A percentile compares a stretch with the other conserved stretches of the same genome.
Evolutionary conservation across 2,888 invertebrate species (phyloP).

Genomic region (Patella depressa): DNA sequence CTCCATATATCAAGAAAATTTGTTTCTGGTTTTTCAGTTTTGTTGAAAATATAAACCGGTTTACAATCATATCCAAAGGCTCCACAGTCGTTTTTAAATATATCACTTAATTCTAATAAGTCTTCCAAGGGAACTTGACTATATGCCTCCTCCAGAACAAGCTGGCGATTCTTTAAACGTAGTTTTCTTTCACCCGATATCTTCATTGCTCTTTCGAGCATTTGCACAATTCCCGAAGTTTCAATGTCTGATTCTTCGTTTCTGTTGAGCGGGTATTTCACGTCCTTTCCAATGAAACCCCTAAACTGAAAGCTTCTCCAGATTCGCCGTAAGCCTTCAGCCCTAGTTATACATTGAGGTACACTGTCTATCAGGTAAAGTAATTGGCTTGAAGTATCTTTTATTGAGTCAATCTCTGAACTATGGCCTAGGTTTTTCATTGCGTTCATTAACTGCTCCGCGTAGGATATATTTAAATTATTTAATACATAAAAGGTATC

Average conservation of each 20-base stretch:
- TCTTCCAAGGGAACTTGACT: neutral
- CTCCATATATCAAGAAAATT: conserved; percentile 4
- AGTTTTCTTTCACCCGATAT: neutral
- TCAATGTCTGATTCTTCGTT: neutral
- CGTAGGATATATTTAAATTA: neutral
- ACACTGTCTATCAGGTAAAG: too few species aligned
- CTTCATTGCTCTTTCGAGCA: neutral
- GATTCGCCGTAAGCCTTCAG: neutral
- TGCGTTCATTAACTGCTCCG: neutral
- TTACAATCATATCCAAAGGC: conserved; percentile 1
- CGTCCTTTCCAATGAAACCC: neutral
- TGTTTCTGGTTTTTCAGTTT: neutral
- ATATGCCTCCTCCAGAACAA: neutral
- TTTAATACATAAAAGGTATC: neutral
- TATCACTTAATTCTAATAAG: neutral
- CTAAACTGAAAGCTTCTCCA: conserved; percentile 5
- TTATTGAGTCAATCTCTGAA: neutral
- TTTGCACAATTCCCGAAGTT: neutral
- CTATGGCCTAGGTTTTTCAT: neutral
- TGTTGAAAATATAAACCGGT: neutral
- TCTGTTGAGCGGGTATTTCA: neutral
- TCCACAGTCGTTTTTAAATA: neutral
- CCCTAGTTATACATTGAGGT: neutral
- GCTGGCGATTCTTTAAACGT: neutral
- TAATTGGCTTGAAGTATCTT: neutral